phyloP scores from a whole-genome alignment of 2,888 invertebrate species.

The Brachylomia viminalis region DNA sequence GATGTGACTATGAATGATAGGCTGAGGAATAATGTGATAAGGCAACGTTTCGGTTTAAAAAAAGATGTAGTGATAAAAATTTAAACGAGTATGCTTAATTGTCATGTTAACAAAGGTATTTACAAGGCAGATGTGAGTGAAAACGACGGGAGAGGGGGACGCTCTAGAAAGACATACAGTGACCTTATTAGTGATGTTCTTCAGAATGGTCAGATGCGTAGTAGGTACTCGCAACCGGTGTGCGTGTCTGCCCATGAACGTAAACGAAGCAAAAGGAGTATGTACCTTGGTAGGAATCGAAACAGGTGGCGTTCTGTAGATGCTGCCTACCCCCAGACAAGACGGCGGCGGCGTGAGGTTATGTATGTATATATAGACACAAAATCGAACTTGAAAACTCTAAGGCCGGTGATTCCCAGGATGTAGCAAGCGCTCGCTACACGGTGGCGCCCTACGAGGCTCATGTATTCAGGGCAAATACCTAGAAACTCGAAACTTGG shows the following conservation, averaged over 20 bases:
- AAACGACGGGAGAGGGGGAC: background rate
- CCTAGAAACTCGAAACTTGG: conserved; percentile 72
- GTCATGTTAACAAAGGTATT: background rate
- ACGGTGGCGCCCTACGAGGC: conserved; percentile 39
- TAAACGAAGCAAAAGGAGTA: background rate
- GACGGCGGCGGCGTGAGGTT: no score
- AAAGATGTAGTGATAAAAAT: background rate
- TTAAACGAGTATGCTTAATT: background rate
- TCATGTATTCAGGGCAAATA: conserved; percentile 72
- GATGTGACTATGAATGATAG: background rate
- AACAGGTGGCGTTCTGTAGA: background rate
- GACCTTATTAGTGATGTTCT: background rate
- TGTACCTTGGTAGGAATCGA: background rate
- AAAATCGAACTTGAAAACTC: background rate
- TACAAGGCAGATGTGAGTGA: background rate
- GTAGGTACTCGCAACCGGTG: background rate
- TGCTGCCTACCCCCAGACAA: background rate
- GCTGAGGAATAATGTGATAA: background rate
- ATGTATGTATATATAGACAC: background rate
- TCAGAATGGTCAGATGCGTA: background rate
- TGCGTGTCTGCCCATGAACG: background rate
- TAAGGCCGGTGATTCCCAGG: conserved; percentile 6
- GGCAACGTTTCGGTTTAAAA: background rate
- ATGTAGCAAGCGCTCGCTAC: background rate
- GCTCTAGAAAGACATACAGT: no score